Evolutionary conservation across 2,113 vertebrate genomes (phyloP).

Genomic region (Aspiorhynchus laticeps): DNA sequence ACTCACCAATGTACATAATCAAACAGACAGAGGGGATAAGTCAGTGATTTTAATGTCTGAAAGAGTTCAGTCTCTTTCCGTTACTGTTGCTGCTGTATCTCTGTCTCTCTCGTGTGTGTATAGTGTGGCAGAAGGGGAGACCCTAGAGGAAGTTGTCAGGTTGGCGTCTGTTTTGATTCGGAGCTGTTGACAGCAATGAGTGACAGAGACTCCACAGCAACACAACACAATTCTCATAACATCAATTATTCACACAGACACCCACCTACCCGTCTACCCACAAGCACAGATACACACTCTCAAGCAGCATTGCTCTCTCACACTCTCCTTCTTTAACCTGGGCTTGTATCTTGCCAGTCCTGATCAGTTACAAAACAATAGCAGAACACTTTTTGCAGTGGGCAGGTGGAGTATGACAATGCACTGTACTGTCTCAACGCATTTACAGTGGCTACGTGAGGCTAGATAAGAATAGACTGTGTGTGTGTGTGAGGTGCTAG

Average conservation of each 20-base stretch:
- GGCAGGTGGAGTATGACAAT: conserved; percentile 14
- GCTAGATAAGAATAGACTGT: not conserved
- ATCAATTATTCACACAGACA: conserved; percentile 64
- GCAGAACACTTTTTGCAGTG: not conserved
- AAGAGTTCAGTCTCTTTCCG: conserved; percentile 20
- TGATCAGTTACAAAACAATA: conserved; percentile 19
- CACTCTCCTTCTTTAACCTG: conserved; percentile 1
- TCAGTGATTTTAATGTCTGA: conserved; percentile 16
- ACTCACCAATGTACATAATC: conserved; percentile 27
- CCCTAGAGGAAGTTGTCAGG: conserved; percentile 57
- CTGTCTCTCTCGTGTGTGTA: conserved; percentile 28
- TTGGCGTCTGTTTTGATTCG: conserved; percentile 53
- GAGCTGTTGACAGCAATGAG: conserved; percentile 55
- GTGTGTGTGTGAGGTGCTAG: not conserved
- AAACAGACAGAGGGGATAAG: conserved; percentile 15
- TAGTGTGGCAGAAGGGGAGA: conserved; percentile 45
- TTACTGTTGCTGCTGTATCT: conserved; percentile 21
- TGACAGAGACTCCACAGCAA: conserved; percentile 54
- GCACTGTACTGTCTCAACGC: not conserved
- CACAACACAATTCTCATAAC: conserved; percentile 58
- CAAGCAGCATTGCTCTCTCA: conserved; percentile 2
- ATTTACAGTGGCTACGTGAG: conserved; percentile 22
- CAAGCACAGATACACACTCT: conserved; percentile 21
- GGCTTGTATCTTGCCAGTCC: conserved; percentile 33
- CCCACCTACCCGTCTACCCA: conserved; percentile 21